Evolutionary conservation across 2,113 vertebrate genomes (phyloP), one percentile per base, ranked within the genome.

Genomic region (Carlito syrichta): DNA sequence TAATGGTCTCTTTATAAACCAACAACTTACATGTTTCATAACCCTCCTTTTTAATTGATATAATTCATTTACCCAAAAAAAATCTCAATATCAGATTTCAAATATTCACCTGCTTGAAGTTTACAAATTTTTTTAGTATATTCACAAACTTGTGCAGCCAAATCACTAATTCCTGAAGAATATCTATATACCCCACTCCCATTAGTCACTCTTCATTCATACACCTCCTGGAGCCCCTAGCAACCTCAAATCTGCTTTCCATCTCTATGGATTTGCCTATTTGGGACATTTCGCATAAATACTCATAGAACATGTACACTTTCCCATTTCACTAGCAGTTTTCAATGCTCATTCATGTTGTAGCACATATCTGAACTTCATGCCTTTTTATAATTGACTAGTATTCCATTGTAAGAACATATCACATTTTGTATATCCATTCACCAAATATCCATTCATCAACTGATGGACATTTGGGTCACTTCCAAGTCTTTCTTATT

Each of bases 391-490:
- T 62, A 58, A 30, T 30, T 86, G 45, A 66, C 38, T 76, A 91
- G 92, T 88, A 96, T 52, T 96, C 69, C 30, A 87, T 9, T 71
- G 3, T 73, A 90, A 77, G 54, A 88, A 90, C 68, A 92, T 19
- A 82, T 6, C 68, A 77, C 7, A 87, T 89, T 91, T 92, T 78
- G 76, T 81, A 81, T 60, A 91, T 40, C 7, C 5, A 43, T 74
- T 73, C n/a, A 83, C 73, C 58, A 89, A 73, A 81, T 60, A 91
- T 40, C 7, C 5, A 43, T 74, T 73, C n/a, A 83, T 78, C 58
- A 89, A 73, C 27, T 60, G 50, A 81, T 62, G 12, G 52, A 76
- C 30, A 86, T 38, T 5, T 86, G 60, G 8, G 1, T 81, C 93
- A 81, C 66, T 96, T 91, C 25, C 38, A 66, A 40, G 58, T 77